phyloP scores from a whole-genome alignment of 2,797 vertebrate genomes.

The Sylvia borin region DNA sequence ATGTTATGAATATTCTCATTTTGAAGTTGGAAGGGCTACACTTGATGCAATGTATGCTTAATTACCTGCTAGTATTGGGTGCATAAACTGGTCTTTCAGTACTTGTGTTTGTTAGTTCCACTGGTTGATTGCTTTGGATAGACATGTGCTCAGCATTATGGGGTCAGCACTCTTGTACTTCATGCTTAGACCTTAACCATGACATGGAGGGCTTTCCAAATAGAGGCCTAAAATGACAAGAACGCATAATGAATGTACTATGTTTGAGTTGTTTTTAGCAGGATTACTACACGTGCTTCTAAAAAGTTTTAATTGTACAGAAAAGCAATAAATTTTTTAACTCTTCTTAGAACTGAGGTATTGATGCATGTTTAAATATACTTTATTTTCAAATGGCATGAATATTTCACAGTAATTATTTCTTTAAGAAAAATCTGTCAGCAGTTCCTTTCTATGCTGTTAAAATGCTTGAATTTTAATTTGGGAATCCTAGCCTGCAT shows the following conservation, averaged over 20 bases:
- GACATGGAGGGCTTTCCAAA: background rate
- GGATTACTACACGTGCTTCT: background rate
- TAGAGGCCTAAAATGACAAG: background rate
- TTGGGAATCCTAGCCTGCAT: background rate
- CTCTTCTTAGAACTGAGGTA: background rate
- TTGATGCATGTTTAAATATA: constrained; percentile 17
- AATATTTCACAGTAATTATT: background rate
- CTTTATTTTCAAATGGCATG: background rate
- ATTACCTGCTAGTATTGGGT: background rate
- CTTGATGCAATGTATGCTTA: background rate
- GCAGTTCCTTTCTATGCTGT: background rate
- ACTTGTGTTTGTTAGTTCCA: background rate
- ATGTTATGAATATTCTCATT: background rate
- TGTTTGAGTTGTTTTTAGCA: background rate
- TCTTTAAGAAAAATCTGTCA: background rate
- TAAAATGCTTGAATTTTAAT: background rate
- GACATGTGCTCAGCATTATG: rapidly evolving
- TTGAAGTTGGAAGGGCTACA: background rate
- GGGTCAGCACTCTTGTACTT: background rate
- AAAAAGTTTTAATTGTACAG: constrained; percentile 5
- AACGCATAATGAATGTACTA: background rate
- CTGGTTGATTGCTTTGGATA: background rate
- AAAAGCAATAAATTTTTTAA: constrained; percentile 26
- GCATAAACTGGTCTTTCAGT: background rate
- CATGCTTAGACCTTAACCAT: background rate